phyloP scores from a whole-genome alignment of 2,113 vertebrate species.

The Xenopus laevis region DNA sequence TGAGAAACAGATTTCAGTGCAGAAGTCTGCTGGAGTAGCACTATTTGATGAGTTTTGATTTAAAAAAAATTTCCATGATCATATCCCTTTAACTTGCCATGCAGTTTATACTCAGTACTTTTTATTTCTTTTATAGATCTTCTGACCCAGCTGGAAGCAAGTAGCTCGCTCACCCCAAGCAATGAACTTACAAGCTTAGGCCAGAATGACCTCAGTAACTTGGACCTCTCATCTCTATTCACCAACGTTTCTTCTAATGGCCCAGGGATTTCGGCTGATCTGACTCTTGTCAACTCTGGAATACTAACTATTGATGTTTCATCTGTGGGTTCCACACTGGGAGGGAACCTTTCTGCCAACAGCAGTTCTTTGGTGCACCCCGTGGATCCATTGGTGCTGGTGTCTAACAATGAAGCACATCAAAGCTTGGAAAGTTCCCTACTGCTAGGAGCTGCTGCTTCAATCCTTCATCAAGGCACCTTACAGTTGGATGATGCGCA shows the following conservation, averaged over 20 bases:
- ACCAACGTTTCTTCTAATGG: conserved; percentile 68
- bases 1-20: no score
- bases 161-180: conserved; percentile 81
- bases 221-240: conserved; percentile 89
- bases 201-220: conserved; percentile 76
- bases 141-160: conserved; percentile 79
- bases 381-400: conserved; percentile 82
- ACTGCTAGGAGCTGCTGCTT: conserved; percentile 59
- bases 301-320: conserved; percentile 86
- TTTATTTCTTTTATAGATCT: conserved; percentile 67
- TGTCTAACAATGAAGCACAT: conserved; percentile 70
- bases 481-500: conserved; percentile 82
- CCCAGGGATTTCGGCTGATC: conserved; percentile 70
- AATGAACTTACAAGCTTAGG: conserved; percentile 79
- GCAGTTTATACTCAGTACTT: no score
- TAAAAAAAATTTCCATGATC: no score
- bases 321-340: conserved; percentile 71
- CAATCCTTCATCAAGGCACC: conserved; percentile 77
- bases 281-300: conserved; percentile 79
- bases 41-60: no score
- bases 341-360: conserved; percentile 57
- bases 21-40: no score
- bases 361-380: conserved; percentile 66
- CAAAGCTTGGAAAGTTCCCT: conserved; percentile 77
- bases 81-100: no score